phyloP scores from a whole-genome alignment of 2,888 invertebrate genomes.

The Andrena flavipes region DNA sequence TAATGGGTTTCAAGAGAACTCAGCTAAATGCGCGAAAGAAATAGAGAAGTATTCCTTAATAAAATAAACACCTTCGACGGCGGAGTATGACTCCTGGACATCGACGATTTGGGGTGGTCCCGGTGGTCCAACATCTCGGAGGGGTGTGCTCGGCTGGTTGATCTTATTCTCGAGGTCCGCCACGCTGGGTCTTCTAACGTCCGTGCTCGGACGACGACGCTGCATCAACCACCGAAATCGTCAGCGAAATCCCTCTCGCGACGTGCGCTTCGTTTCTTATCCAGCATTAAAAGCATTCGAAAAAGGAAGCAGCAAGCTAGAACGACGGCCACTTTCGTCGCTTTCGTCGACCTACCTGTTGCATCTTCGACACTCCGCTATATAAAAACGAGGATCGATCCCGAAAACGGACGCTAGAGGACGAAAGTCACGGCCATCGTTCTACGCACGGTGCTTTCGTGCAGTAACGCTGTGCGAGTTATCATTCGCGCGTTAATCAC shows the following conservation, averaged over 20 bases:
- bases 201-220: slow-evolving; percentile 95
- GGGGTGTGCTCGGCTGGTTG: slow-evolving; percentile 95
- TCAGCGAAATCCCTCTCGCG: not conserved
- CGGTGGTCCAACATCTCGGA: slow-evolving; percentile 91
- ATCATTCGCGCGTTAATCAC: slow-evolving; percentile 59
- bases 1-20: no score
- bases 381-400: not conserved
- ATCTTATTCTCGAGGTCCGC: slow-evolving; percentile 96
- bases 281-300: slow-evolving; percentile 33
- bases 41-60: slow-evolving; percentile 1
- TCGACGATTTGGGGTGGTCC: slow-evolving; percentile 96
- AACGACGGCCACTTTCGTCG: not conserved
- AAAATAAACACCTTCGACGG: slow-evolving; percentile 93
- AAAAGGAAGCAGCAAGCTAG: slow-evolving; percentile 31
- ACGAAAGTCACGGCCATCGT: slow-evolving; percentile 27
- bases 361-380: not conserved
- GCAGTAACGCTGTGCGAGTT: slow-evolving; percentile 33
- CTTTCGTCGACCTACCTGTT: slow-evolving; percentile 42
- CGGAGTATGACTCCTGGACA: slow-evolving; percentile 97
- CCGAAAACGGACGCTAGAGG: no score
- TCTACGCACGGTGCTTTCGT: slow-evolving; percentile 32
- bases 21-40: not conserved
- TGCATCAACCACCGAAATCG: slow-evolving; percentile 74
- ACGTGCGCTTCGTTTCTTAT: not conserved
- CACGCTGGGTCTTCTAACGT: slow-evolving; percentile 95